Percentiles rank a stretch among this genome's conserved stretches.
Evolutionary conservation across 2,888 invertebrate species (phyloP).

Genomic region (Agriopis leucophaearia): DNA sequence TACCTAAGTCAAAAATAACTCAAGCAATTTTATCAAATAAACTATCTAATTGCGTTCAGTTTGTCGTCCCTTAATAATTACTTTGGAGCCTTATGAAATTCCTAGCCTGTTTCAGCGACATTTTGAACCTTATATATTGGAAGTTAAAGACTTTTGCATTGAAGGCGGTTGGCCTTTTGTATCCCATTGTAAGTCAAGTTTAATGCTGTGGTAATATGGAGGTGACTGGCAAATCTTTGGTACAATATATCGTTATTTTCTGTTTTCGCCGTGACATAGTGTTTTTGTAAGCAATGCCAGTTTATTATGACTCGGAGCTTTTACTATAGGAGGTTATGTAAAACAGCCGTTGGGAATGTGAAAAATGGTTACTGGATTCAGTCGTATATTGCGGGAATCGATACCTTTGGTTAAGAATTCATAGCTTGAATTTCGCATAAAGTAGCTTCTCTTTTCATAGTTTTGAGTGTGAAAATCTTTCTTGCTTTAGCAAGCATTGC

Average conservation of each 20-base stretch:
- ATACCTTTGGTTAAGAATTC: constrained; percentile 11
- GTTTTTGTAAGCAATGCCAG: constrained; percentile 46
- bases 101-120: constrained; percentile 1
- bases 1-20: constrained; percentile 1
- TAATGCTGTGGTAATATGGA: constrained; percentile 59
- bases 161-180: constrained; percentile 48
- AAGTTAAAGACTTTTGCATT: constrained; percentile 20
- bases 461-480: constrained; percentile 1
- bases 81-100: constrained; percentile 22
- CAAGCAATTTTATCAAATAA: constrained; percentile 32
- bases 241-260: constrained; percentile 51
- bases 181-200: constrained; percentile 56
- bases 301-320: constrained; percentile 39
- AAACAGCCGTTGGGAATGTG: constrained; percentile 13
- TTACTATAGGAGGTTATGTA: constrained; percentile 24
- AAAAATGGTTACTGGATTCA: constrained; percentile 12
- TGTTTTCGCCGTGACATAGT: constrained; percentile 47
- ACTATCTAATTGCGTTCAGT: constrained; percentile 30
- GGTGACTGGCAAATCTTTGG: constrained; percentile 52
- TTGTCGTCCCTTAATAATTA: constrained; percentile 36
- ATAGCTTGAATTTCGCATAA: not conserved
- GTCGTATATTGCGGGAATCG: constrained; percentile 7
- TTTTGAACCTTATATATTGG: constrained; percentile 27
- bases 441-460: constrained; percentile 2
- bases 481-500: not conserved